A percentile compares a stretch with the other conserved stretches of the same genome.
Evolutionary conservation across 2,888 invertebrate genomes (phyloP).

Genomic region (Osmoderma eremita): DNA sequence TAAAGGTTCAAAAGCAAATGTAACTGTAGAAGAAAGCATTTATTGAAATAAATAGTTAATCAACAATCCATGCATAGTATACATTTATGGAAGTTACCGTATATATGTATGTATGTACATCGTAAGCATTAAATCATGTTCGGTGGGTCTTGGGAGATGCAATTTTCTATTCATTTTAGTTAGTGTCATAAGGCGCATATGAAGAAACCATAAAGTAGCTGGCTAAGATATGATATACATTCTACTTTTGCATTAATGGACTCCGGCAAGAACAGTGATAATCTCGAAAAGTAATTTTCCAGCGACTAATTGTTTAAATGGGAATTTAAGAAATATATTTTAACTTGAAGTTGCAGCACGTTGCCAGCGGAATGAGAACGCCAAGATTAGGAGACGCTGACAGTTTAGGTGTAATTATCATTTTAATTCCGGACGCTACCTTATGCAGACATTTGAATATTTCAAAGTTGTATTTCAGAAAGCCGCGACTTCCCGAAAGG

Average conservation of each 20-base stretch:
- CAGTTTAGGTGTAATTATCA: conserved; percentile 29
- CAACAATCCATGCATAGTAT: too few species aligned
- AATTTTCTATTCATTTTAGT: background rate
- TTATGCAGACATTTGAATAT: conserved; percentile 4
- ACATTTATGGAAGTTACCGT: too few species aligned
- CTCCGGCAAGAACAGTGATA: conserved; percentile 38
- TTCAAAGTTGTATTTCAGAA: conserved; percentile 8
- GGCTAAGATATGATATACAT: conserved; percentile 17
- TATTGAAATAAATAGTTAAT: too few species aligned
- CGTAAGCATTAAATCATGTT: too few species aligned
- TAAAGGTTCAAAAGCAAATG: too few species aligned
- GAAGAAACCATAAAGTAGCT: background rate
- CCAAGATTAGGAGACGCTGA: conserved; percentile 12
- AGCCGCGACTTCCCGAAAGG: too few species aligned
- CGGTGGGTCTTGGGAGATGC: background rate
- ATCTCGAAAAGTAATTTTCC: conserved; percentile 47
- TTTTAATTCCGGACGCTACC: conserved; percentile 9
- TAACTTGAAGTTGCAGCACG: conserved; percentile 35
- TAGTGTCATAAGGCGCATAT: background rate
- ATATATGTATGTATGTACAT: too few species aligned
- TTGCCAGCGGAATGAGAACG: conserved; percentile 23
- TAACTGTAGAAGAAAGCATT: too few species aligned
- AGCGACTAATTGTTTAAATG: conserved; percentile 48
- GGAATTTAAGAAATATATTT: conserved; percentile 41
- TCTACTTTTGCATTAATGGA: conserved; percentile 13